Evolutionary conservation across 2,888 invertebrate species (phyloP), one percentile per base, ranked within the genome.

Genomic region (Branchipolynoe longqiensis): DNA sequence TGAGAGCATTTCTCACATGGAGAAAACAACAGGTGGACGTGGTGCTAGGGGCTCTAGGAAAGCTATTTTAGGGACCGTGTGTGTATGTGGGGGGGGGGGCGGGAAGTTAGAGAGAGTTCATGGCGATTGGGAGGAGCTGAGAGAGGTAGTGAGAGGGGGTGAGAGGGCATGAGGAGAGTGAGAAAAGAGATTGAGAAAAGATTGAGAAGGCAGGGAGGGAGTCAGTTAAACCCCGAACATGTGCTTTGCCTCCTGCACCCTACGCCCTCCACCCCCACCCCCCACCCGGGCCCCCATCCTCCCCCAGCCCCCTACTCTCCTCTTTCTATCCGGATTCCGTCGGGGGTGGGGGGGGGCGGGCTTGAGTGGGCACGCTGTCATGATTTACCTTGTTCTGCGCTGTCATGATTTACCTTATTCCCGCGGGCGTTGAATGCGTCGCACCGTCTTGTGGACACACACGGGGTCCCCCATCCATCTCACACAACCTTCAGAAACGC

Each of bases 341-440:
- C n/a, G 48, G 48, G 48, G 48, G 48, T 12, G 18, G 48, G 48
- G 48, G 48, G 48, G 48, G 48, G 48, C 48, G n/a, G n/a, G n/a
- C n/a, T n/a, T n/a, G n/a, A n/a, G n/a, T n/a, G 48, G 8, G 8
- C 48, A 12, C 8, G 48, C 8, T 48, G 48, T 48, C 48, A 8
- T 48, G 48, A 48, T 12, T 18, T 48, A 8, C 48, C 48, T 18
- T 18, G n/a, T n/a, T n/a, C n/a, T n/a, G n/a, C n/a, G 12, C 36
- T 8, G 69, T 33, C 69, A 69, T 69, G 69, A 69, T 69, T 69
- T 69, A 69, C 69, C 38, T 69, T 33, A 2, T 69, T 38, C 36
- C 69, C 38, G 36, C 12, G 69, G 69, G 69, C 69, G 69, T 69
- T 69, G 69, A 69, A 69, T 69, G 38, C 69, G 38, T 69, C 38